A percentile compares a stretch with the other conserved stretches of the same genome.
These are phyloP conservation scores for Micropoecilia bifurca DNA, from an alignment of 2,797 vertebrate genomes.

Conservation along the genomic window DNA sequence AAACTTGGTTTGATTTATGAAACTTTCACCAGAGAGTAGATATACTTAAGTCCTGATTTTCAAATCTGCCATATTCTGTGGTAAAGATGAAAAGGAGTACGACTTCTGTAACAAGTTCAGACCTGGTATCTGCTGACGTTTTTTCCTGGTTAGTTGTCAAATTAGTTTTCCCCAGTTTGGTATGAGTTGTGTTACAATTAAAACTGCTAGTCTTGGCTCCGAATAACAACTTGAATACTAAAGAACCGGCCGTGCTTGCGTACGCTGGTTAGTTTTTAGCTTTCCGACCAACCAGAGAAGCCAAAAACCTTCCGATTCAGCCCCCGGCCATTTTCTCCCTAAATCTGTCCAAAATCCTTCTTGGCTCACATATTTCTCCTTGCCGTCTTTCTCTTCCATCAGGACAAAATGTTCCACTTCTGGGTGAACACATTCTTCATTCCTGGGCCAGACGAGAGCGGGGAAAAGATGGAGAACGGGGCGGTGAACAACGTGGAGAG, in stretches of 20 bases:
- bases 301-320: background rate
- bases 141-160: background rate
- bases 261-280: background rate
- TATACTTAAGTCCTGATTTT: background rate
- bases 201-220: background rate
- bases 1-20: background rate
- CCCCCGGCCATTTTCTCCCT: background rate
- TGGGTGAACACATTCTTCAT: conserved; percentile 99
- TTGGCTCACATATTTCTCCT: background rate
- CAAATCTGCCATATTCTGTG: background rate
- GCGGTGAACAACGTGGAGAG: conserved; percentile 92
- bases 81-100: background rate
- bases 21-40: background rate
- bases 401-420: conserved; percentile 99
- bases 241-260: background rate
- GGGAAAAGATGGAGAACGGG: conserved; percentile 96
- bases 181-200: background rate
- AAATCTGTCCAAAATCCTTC: background rate
- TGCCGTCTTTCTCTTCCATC: conserved; percentile 7
- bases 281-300: background rate
- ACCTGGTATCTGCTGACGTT: background rate
- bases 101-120: background rate
- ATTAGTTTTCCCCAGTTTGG: background rate
- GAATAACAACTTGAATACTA: background rate
- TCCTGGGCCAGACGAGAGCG: conserved; percentile 91